A percentile compares a stretch with the other conserved stretches of the same genome.
phyloP scores from a whole-genome alignment of 2,888 invertebrate genomes.

The Chouioia cunea region DNA sequence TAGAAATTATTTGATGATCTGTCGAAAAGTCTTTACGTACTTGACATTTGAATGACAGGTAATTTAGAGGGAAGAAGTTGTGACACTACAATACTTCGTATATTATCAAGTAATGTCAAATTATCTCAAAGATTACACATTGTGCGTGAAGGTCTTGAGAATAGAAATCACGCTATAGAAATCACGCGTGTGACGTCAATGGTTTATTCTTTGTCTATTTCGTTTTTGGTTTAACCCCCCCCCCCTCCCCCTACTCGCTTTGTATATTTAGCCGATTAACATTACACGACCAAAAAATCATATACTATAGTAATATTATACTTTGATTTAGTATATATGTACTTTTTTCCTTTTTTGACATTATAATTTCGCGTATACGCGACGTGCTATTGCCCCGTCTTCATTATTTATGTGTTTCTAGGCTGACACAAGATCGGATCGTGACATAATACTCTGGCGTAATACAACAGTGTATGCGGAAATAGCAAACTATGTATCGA shows the following conservation, averaged over 20 bases:
- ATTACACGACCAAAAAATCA: no score
- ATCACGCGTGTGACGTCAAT: constrained; percentile 53
- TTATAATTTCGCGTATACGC: constrained; percentile 2
- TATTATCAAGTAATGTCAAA: no score
- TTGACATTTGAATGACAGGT: constrained; percentile 65
- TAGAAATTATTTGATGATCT: no score
- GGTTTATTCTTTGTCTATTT: constrained; percentile 55
- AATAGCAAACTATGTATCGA: constrained; percentile 30
- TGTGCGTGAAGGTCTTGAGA: background rate
- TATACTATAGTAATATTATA: no score
- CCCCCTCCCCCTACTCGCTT: no score
- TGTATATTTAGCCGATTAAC: no score
- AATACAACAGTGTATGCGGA: background rate
- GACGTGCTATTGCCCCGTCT: no score
- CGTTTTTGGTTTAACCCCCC: no score
- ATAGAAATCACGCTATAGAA: background rate
- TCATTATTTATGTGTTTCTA: constrained; percentile 25
- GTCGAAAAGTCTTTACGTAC: constrained; percentile 36
- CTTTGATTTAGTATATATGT: background rate
- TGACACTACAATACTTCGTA: constrained; percentile 58
- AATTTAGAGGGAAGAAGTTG: constrained; percentile 60
- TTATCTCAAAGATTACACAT: no score
- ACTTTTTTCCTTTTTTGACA: background rate
- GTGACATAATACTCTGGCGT: no score
- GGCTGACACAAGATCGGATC: background rate